A percentile compares a stretch with the other conserved stretches of the same genome.
Evolutionary conservation across 2,888 invertebrate genomes (phyloP).

Genomic region (Caenorhabditis afra): DNA sequence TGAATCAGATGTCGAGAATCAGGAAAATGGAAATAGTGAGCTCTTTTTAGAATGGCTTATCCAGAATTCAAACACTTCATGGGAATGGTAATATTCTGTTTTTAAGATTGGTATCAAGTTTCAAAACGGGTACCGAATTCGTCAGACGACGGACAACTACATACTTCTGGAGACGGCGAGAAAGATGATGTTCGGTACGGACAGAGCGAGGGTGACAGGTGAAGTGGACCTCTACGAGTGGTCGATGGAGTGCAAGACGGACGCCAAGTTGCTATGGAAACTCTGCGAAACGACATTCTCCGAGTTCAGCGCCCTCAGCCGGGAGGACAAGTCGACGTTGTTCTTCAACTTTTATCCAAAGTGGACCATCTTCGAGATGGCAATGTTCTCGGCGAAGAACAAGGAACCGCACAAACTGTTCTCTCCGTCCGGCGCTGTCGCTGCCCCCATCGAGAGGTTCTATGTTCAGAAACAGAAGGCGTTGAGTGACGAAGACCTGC

Average conservation of each 20-base stretch:
- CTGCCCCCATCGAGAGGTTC: slow-evolving; percentile 24
- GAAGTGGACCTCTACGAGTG: slow-evolving; percentile 32
- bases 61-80: slow-evolving; percentile 13
- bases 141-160: slow-evolving; percentile 15
- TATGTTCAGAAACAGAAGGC: slow-evolving; percentile 16
- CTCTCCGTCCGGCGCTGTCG: slow-evolving; percentile 30
- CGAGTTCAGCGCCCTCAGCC: slow-evolving; percentile 17
- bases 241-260: slow-evolving; percentile 42
- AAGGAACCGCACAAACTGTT: slow-evolving; percentile 32
- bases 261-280: slow-evolving; percentile 45
- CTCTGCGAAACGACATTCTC: slow-evolving; percentile 41
- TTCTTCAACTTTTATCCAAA: slow-evolving; percentile 46
- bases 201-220: neutral
- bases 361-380: slow-evolving; percentile 42
- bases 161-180: slow-evolving; percentile 21
- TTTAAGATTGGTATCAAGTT: slow-evolving; percentile 14
- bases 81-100: neutral
- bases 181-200: slow-evolving; percentile 17
- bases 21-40: too few species aligned
- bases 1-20: slow-evolving; percentile 15
- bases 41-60: too few species aligned
- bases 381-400: slow-evolving; percentile 11
- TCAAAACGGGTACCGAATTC: slow-evolving; percentile 11
- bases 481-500: slow-evolving; percentile 32
- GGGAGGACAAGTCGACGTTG: slow-evolving; percentile 28